Evolutionary conservation across 1,140 invertebrate species (phyloP).

Genomic region (Leptinotarsa defecta): DNA sequence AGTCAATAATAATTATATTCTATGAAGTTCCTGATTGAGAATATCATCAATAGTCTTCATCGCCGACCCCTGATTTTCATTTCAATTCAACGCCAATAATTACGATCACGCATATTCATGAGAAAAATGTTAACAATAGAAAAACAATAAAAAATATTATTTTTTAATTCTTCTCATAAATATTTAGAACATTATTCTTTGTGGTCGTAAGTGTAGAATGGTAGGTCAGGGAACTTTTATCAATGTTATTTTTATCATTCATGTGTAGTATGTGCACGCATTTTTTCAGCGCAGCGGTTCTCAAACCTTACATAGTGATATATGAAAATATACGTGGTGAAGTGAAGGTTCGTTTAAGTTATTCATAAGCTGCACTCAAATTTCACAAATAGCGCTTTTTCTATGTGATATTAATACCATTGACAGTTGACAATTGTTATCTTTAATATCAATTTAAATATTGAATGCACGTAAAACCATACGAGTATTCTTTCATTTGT

Average conservation of each 20-base stretch:
- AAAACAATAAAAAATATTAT: conserved; percentile 21
- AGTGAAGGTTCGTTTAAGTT: too few species aligned
- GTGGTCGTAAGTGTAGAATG: conserved; percentile 28
- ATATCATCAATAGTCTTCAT: background rate
- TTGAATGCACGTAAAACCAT: too few species aligned
- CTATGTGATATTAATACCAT: too few species aligned
- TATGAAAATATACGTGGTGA: too few species aligned
- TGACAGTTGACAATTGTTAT: too few species aligned
- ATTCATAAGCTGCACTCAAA: too few species aligned
- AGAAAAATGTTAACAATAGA: conserved; percentile 17
- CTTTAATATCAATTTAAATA: too few species aligned
- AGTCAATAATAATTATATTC: too few species aligned
- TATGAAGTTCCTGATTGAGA: too few species aligned
- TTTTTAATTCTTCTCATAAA: conserved; percentile 22
- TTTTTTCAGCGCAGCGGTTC: conserved; percentile 26
- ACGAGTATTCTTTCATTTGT: too few species aligned
- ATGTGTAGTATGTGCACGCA: conserved; percentile 16
- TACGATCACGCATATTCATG: conserved; percentile 22
- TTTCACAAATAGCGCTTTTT: too few species aligned
- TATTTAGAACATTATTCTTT: conserved; percentile 37
- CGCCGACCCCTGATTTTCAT: background rate
- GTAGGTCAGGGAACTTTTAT: conserved; percentile 50
- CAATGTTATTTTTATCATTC: conserved; percentile 38
- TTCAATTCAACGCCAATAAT: conserved; percentile 3
- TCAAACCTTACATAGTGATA: conserved; percentile 7